A percentile compares a stretch with the other conserved stretches of the same genome.
phyloP scores from a whole-genome alignment of 1,140 invertebrate species.

The Heliothis subflexa region DNA sequence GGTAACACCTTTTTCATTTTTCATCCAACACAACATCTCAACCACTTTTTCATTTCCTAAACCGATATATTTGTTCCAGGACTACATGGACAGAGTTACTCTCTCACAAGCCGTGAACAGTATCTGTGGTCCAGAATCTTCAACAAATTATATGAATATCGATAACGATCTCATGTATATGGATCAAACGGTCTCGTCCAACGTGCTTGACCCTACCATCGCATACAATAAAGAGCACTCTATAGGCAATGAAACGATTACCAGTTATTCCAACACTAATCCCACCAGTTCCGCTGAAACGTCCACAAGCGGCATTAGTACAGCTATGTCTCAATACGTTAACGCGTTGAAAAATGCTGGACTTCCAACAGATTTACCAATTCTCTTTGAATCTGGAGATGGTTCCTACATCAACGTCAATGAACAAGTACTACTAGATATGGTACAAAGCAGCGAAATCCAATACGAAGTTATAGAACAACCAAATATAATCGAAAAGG shows the following conservation, averaged over 20 bases:
- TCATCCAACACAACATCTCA: neutral
- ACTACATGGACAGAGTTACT: slow-evolving; percentile 79
- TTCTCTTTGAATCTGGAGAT: slow-evolving; percentile 86
- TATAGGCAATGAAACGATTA: slow-evolving; percentile 68
- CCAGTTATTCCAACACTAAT: slow-evolving; percentile 63
- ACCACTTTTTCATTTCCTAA: neutral
- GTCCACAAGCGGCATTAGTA: slow-evolving; percentile 61
- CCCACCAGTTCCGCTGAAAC: slow-evolving; percentile 56
- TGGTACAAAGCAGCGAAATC: slow-evolving; percentile 86
- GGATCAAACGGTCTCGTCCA: slow-evolving; percentile 73
- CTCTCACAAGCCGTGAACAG: slow-evolving; percentile 81
- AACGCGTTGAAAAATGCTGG: slow-evolving; percentile 86
- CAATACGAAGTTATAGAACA: slow-evolving; percentile 87
- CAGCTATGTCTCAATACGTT: slow-evolving; percentile 84
- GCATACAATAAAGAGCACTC: slow-evolving; percentile 68
- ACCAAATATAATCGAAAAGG: slow-evolving; percentile 83
- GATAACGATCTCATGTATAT: slow-evolving; percentile 80
- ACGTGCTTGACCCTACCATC: slow-evolving; percentile 67
- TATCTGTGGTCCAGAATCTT: slow-evolving; percentile 75
- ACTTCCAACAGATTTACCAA: slow-evolving; percentile 86
- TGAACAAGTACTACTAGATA: slow-evolving; percentile 86
- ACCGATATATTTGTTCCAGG: slow-evolving; percentile 59
- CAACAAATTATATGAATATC: slow-evolving; percentile 73
- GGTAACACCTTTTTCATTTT: slow-evolving; percentile 51
- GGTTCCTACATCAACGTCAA: slow-evolving; percentile 87